phyloP scores from a whole-genome alignment of 1,140 invertebrate species.

The Heliconius congener region DNA sequence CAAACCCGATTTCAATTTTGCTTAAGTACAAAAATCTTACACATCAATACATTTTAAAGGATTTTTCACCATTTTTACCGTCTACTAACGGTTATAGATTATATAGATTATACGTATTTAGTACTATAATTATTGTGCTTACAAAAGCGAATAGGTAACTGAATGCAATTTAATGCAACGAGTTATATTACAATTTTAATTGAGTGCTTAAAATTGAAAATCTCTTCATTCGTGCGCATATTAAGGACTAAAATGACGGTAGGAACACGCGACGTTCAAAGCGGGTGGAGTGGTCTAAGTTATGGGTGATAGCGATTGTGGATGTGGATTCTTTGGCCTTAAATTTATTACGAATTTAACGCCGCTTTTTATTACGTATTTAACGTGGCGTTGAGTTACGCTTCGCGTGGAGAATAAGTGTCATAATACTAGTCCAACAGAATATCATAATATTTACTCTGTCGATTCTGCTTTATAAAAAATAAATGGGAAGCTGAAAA shows the following conservation, averaged over 20 bases:
- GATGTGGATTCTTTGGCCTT: no score
- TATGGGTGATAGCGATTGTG: slow-evolving; percentile 17
- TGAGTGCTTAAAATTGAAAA: slow-evolving; percentile 52
- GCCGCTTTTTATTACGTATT: no score
- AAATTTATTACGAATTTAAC: no score
- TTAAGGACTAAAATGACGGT: slow-evolving; percentile 47
- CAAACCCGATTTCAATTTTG: no score
- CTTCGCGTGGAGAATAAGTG: no score
- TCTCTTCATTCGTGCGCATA: slow-evolving; percentile 50
- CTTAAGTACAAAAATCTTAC: no score
- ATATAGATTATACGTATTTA: slow-evolving; percentile 7
- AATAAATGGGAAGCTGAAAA: no score
- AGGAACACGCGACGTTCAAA: slow-evolving; percentile 43
- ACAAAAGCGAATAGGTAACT: slow-evolving; percentile 34
- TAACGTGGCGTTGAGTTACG: no score
- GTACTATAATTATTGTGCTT: slow-evolving; percentile 22
- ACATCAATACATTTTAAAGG: neutral
- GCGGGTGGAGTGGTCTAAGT: slow-evolving; percentile 11
- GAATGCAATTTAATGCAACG: slow-evolving; percentile 38
- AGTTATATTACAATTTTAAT: slow-evolving; percentile 44
- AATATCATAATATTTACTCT: no score
- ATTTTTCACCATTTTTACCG: neutral
- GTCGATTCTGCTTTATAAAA: no score
- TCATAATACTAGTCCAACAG: no score
- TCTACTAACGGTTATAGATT: slow-evolving; percentile 17